phyloP scores from a whole-genome alignment of 2,797 vertebrate species.

The Vireo griseus region DNA sequence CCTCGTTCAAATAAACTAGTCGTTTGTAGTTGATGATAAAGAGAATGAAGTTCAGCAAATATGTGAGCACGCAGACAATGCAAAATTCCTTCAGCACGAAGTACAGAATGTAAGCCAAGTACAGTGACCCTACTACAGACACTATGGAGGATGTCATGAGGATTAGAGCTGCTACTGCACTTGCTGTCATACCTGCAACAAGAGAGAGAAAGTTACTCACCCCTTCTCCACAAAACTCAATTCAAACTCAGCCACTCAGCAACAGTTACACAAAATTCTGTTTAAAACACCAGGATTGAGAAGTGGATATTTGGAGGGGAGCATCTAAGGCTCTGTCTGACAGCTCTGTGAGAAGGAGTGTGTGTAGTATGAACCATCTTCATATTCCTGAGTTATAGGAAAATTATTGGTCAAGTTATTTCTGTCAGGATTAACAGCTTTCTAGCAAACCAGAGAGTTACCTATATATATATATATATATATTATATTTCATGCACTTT shows the following conservation, averaged over 20 bases:
- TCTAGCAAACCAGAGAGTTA: not conserved
- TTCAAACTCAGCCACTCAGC: not conserved
- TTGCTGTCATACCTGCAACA: conserved; percentile 92
- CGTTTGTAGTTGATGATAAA: conserved; percentile 99
- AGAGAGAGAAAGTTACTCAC: conserved; percentile 43
- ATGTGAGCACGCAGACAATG: conserved; percentile 93
- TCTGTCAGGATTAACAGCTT: not conserved
- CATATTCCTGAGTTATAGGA: not conserved
- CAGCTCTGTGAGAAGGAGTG: not conserved
- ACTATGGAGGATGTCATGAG: conserved; percentile 98
- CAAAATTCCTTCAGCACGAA: conserved; percentile 99
- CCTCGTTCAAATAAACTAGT: conserved; percentile 99
- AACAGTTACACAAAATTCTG: not conserved
- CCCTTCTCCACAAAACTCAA: not conserved
- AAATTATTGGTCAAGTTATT: not conserved
- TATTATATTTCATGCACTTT: not conserved
- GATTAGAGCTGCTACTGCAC: conserved; percentile 95
- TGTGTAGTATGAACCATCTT: not conserved
- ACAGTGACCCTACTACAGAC: conserved; percentile 93
- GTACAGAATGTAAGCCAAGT: conserved; percentile 98
- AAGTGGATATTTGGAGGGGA: not conserved
- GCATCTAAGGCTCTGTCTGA: not conserved
- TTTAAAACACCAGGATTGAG: not conserved
- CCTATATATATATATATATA: not conserved
- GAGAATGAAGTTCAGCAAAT: conserved; percentile 98